A percentile compares a stretch with the other conserved stretches of the same genome.
phyloP scores from a whole-genome alignment of 2,888 invertebrate species.

The Perizoma flavofasciatum region DNA sequence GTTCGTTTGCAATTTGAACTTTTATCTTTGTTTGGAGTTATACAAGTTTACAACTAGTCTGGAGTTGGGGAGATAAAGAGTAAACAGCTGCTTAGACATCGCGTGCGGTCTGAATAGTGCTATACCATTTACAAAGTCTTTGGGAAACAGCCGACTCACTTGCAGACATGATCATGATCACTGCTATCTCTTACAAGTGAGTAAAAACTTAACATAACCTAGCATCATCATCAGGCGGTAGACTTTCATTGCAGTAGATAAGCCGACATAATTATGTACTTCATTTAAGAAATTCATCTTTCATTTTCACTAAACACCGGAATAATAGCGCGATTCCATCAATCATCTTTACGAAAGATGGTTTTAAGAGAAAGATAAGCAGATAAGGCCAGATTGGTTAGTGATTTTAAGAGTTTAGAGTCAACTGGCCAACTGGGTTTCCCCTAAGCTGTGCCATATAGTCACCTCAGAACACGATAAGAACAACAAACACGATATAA shows the following conservation, averaged over 20 bases:
- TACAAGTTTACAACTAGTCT: constrained; percentile 32
- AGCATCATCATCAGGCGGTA: too few species aligned
- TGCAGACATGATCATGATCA: not conserved
- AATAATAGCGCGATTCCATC: too few species aligned
- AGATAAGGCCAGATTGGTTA: too few species aligned
- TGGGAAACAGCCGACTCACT: constrained; percentile 15
- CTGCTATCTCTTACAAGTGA: too few species aligned
- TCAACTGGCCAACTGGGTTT: constrained; percentile 4
- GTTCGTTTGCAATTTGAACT: constrained; percentile 39
- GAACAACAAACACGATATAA: constrained; percentile 48
- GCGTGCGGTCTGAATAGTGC: constrained; percentile 27
- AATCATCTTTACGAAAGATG: too few species aligned
- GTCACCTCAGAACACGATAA: constrained; percentile 47
- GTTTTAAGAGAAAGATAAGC: too few species aligned
- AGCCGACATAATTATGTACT: too few species aligned
- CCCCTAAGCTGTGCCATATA: constrained; percentile 31
- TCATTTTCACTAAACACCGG: too few species aligned
- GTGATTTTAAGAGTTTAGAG: not conserved
- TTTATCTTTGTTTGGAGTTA: constrained; percentile 37
- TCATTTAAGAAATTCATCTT: too few species aligned
- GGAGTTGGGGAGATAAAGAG: constrained; percentile 28
- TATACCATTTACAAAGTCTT: constrained; percentile 12
- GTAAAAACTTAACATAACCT: too few species aligned
- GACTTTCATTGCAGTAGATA: too few species aligned
- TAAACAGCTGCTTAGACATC: constrained; percentile 37